A percentile compares a stretch with the other conserved stretches of the same genome.
phyloP scores from a whole-genome alignment of 2,888 invertebrate genomes.

The Platypus cylindrus region DNA sequence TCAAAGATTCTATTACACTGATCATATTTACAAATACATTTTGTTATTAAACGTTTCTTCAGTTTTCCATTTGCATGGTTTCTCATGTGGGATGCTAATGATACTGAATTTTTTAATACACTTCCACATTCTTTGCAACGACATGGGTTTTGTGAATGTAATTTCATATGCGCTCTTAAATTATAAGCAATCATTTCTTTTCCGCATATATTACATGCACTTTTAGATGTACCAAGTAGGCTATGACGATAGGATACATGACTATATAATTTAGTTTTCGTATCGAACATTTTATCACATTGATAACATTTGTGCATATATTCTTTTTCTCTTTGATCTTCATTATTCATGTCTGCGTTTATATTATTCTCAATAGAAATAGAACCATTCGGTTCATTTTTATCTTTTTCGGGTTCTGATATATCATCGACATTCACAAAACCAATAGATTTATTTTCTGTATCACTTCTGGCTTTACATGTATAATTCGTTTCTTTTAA shows the following conservation, averaged over 20 bases:
- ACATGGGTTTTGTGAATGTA: slow-evolving; percentile 24
- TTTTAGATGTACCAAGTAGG: slow-evolving; percentile 21
- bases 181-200: slow-evolving; percentile 20
- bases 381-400: slow-evolving; percentile 6
- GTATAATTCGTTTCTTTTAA: slow-evolving; percentile 14
- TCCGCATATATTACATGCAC: slow-evolving; percentile 30
- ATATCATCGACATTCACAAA: slow-evolving; percentile 1
- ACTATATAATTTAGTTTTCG: slow-evolving; percentile 16
- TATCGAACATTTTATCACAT: slow-evolving; percentile 22
- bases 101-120: slow-evolving; percentile 26
- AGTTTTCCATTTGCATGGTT: too few relatives aligned
- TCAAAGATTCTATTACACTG: too few relatives aligned
- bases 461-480: slow-evolving; percentile 13
- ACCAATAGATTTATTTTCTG: slow-evolving; percentile 5
- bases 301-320: slow-evolving; percentile 17
- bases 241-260: slow-evolving; percentile 21
- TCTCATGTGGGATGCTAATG: slow-evolving; percentile 25
- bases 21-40: too few relatives aligned
- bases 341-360: too few relatives aligned
- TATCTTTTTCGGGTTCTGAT: slow-evolving; percentile 4
- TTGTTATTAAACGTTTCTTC: too few relatives aligned
- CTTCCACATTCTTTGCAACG: slow-evolving; percentile 24
- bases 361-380: too few relatives aligned
- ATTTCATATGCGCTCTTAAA: slow-evolving; percentile 17
- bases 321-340: too few relatives aligned